Conservation (phyloP, 2,888 invertebrate species). For the Teinopalpus imperialis region DNA sequence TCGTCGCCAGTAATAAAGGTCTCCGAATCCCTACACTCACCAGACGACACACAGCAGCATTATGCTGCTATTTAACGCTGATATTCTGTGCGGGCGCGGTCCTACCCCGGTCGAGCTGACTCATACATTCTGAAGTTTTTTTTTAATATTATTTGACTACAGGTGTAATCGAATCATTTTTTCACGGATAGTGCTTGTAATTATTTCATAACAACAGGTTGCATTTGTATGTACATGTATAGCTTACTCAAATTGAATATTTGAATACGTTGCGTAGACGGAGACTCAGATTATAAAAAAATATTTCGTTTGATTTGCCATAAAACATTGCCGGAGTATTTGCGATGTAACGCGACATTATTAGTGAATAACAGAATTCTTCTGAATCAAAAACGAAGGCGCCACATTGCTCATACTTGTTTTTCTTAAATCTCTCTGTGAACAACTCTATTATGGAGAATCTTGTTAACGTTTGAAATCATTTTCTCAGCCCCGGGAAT, state of each 20-base stretch:
- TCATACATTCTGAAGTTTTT: not conserved
- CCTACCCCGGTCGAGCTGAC: no score
- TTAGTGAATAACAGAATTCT: constrained; percentile 55
- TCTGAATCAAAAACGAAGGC: constrained; percentile 39
- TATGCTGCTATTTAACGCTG: no score
- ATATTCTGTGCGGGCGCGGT: no score
- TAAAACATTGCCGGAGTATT: constrained; percentile 30
- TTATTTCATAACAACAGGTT: not conserved
- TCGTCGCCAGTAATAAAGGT: no score
- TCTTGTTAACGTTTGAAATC: constrained; percentile 81
- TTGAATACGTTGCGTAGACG: constrained; percentile 34
- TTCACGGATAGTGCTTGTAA: constrained; percentile 2
- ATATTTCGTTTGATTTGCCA: constrained; percentile 42
- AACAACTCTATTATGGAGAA: constrained; percentile 77
- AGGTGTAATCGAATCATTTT: no score
- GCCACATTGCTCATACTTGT: constrained; percentile 59
- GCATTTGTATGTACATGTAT: no score
- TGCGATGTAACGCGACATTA: constrained; percentile 29
- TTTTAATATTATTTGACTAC: not conserved
- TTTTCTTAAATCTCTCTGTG: constrained; percentile 78
- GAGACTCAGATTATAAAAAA: constrained; percentile 46
- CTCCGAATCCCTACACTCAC: no score
- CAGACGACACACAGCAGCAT: no score
- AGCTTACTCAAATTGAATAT: constrained; percentile 31
- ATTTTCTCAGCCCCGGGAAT: constrained; percentile 74